A percentile compares a stretch with the other conserved stretches of the same genome.
Conservation (phyloP, 2,113 vertebrate species). For the Phocoena phocoena region DNA sequence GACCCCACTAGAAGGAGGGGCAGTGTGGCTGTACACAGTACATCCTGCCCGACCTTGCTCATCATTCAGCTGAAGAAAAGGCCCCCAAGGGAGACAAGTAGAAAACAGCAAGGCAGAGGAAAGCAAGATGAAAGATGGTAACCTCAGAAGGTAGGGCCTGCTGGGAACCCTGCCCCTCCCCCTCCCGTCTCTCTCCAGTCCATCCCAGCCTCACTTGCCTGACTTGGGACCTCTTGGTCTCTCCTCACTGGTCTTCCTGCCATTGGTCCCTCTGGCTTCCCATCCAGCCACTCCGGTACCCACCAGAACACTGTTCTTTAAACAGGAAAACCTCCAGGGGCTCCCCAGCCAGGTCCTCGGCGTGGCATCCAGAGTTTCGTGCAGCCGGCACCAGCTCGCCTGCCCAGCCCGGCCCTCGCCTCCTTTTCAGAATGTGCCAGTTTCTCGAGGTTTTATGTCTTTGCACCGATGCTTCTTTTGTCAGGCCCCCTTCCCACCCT, state of each 20-base stretch:
- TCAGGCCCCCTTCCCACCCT: not conserved
- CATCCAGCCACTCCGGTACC: not conserved
- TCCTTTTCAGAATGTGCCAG: not conserved
- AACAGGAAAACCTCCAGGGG: not conserved
- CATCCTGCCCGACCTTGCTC: not conserved
- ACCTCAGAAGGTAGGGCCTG: fast-evolving
- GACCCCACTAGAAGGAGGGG: not conserved
- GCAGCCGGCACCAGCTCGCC: not conserved
- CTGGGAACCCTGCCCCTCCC: not conserved
- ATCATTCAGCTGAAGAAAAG: not conserved
- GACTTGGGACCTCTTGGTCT: fast-evolving
- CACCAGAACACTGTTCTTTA: not conserved
- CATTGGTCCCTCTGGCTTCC: not conserved
- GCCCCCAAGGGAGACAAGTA: not conserved
- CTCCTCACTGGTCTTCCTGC: not conserved
- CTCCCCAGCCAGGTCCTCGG: not conserved
- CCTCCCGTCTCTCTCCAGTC: not conserved
- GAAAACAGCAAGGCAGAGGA: not conserved
- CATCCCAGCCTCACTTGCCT: not conserved
- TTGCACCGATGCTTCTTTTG: not conserved
- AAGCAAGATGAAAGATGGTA: not conserved
- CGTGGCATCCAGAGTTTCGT: not conserved
- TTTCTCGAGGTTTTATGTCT: not conserved
- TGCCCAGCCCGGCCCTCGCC: not conserved
- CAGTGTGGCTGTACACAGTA: not conserved